A percentile compares a stretch with the other conserved stretches of the same genome.
Conservation (phyloP, 1,140 invertebrate species). For the Dolichoris vasculosae region DNA sequence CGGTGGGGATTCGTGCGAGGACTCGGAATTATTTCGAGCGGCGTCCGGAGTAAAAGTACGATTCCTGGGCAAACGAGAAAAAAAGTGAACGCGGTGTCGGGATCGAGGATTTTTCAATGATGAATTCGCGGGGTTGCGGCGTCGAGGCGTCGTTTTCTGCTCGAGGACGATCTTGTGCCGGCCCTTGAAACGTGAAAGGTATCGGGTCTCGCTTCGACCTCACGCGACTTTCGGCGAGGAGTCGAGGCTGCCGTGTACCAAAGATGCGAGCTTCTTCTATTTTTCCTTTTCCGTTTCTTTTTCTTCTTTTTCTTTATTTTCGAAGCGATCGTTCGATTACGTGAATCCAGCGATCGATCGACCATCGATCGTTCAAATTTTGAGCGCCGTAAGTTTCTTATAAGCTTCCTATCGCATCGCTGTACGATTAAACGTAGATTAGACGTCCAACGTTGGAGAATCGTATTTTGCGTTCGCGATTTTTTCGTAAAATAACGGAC, state of each 20-base stretch:
- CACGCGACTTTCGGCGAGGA: slow-evolving; percentile 5
- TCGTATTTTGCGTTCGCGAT: background rate
- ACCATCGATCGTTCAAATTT: no score
- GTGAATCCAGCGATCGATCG: no score
- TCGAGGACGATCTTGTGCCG: background rate
- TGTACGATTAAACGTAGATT: background rate
- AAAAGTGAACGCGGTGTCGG: background rate
- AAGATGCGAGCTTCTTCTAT: background rate
- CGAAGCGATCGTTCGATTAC: no score
- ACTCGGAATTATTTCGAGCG: no score
- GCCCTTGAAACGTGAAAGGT: slow-evolving; percentile 51
- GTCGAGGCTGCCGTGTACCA: background rate
- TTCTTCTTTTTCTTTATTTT: no score
- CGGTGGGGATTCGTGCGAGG: background rate
- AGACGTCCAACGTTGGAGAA: background rate
- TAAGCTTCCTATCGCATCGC: no score
- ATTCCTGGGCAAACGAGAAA: no score
- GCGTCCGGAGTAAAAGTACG: no score
- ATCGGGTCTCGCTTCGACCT: background rate
- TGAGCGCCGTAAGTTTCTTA: no score
- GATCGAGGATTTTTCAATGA: no score
- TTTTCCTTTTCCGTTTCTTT: background rate
- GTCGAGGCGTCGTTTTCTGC: background rate
- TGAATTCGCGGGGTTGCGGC: background rate
- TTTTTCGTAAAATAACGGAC: background rate